Evolutionary conservation across 2,888 invertebrate species (phyloP).

Genomic region (Cheiracanthium punctorium): DNA sequence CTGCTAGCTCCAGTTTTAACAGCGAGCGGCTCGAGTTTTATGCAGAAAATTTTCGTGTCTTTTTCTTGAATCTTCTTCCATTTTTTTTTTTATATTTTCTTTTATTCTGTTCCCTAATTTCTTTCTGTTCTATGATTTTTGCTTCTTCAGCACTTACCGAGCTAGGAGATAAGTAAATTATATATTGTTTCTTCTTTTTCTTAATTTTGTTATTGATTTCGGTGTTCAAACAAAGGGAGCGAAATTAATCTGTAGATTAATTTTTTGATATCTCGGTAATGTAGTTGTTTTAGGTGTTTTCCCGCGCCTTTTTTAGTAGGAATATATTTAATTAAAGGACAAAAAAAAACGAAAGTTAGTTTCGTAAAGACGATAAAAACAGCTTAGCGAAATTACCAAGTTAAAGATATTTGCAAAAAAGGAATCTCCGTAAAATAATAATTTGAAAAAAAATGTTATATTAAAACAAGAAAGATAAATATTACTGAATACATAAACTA

Average conservation of each 20-base stretch:
- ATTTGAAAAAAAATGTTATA: too few species aligned
- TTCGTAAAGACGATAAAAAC: too few species aligned
- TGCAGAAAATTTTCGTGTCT: slow-evolving; percentile 32
- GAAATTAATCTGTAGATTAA: neutral
- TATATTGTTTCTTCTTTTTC: slow-evolving; percentile 27
- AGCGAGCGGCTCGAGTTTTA: slow-evolving; percentile 33
- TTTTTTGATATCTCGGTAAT: neutral
- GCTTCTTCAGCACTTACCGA: slow-evolving; percentile 16
- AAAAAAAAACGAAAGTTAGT: too few species aligned
- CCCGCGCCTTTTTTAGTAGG: too few species aligned
- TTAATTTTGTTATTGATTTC: neutral
- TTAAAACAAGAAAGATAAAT: too few species aligned
- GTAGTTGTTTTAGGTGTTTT: too few species aligned
- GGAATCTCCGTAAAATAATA: too few species aligned
- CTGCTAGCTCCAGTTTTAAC: slow-evolving; percentile 43
- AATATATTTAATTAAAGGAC: too few species aligned
- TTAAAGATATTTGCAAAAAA: too few species aligned
- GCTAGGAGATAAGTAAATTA: slow-evolving; percentile 54
- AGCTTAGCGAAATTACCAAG: too few species aligned
- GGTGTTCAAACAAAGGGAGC: neutral
- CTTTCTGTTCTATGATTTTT: slow-evolving; percentile 13
- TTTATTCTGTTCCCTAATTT: neutral
- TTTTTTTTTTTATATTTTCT: slow-evolving; percentile 20
- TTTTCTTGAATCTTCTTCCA: neutral
- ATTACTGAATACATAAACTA: too few species aligned